These are phyloP conservation scores for Agriopis marginaria DNA, from an alignment of 2,888 invertebrate genomes.

Conservation along the genomic window DNA sequence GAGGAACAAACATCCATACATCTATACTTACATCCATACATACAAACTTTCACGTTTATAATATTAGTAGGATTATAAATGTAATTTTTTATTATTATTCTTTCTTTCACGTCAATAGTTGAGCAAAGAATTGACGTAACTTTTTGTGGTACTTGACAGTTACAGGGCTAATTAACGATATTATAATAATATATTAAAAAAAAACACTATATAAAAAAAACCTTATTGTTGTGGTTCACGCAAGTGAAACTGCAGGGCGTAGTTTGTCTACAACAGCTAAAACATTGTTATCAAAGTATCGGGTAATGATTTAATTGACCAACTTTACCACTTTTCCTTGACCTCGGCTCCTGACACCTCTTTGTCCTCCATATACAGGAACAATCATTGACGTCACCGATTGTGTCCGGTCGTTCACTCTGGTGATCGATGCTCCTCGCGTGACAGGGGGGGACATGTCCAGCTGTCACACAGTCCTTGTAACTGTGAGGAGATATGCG, in stretches of 20 bases:
- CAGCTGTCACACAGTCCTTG: neutral
- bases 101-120: too few relatives aligned
- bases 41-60: too few relatives aligned
- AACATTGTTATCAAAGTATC: neutral
- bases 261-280: neutral
- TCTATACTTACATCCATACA: too few relatives aligned
- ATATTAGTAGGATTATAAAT: too few relatives aligned
- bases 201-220: too few relatives aligned
- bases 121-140: too few relatives aligned
- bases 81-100: too few relatives aligned
- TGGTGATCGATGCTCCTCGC: conserved; percentile 69
- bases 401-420: conserved; percentile 67
- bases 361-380: conserved; percentile 42
- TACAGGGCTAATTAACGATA: too few relatives aligned
- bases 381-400: conserved; percentile 47
- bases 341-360: conserved; percentile 23
- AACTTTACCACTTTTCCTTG: conserved; percentile 3
- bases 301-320: neutral
- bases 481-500: neutral
- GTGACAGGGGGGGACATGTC: conserved; percentile 50
- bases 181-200: too few relatives aligned
- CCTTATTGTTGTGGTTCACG: too few relatives aligned
- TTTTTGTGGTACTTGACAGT: too few relatives aligned
- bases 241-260: neutral
- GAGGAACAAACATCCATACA: too few relatives aligned